A percentile compares a stretch with the other conserved stretches of the same genome.
Evolutionary conservation across 1,140 invertebrate genomes (phyloP).

Genomic region (Sarcophaga bullata): DNA sequence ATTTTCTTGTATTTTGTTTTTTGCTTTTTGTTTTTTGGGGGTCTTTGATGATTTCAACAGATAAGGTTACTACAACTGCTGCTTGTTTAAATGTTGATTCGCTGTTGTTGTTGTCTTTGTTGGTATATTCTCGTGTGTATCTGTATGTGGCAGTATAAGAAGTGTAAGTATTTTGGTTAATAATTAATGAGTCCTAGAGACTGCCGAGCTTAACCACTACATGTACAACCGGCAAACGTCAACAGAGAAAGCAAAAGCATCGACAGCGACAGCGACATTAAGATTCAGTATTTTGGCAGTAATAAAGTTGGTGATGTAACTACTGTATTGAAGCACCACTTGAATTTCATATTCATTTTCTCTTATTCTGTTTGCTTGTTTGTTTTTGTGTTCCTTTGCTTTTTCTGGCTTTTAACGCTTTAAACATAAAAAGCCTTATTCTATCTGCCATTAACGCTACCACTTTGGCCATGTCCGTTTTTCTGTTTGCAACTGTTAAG

Average conservation of each 20-base stretch:
- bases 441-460: constrained; percentile 35
- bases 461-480: constrained; percentile 19
- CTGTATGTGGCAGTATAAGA: not conserved
- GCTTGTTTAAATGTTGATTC: not conserved
- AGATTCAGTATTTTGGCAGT: constrained; percentile 2
- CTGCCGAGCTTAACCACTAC: not conserved
- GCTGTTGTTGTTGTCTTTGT: not conserved
- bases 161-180: constrained; percentile 29
- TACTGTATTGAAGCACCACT: not conserved
- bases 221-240: not conserved
- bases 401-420: not conserved
- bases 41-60: not conserved
- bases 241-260: not conserved
- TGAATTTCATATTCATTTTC: not conserved
- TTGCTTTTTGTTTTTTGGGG: not conserved
- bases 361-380: not conserved
- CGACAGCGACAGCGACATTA: not conserved
- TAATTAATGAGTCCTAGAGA: constrained; percentile 24
- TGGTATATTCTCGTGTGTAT: not conserved
- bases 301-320: constrained; percentile 14
- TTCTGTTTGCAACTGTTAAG: constrained; percentile 17
- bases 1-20: too few species aligned
- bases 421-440: constrained; percentile 24
- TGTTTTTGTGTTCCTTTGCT: not conserved
- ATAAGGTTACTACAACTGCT: not conserved